phyloP scores from a whole-genome alignment of 2,888 invertebrate genomes.

The Pristionchus arcanus region DNA sequence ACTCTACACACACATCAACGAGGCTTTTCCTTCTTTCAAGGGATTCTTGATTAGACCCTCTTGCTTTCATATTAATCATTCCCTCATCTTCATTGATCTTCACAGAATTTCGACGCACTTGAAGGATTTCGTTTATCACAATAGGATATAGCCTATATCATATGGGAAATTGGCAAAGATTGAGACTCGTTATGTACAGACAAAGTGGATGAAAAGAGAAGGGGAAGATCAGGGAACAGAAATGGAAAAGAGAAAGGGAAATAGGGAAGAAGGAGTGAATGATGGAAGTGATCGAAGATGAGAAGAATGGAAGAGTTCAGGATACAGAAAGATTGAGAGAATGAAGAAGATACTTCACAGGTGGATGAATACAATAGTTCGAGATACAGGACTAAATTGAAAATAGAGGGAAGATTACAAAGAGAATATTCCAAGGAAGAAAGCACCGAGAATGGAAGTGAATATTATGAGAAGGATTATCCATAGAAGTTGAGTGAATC shows the following conservation, averaged over 20 bases:
- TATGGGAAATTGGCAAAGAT: neutral
- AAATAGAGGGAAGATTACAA: constrained; percentile 13
- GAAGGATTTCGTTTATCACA: neutral
- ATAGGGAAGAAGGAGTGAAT: neutral
- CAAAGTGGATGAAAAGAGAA: neutral
- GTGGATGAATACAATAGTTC: neutral
- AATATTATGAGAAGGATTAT: constrained; percentile 10
- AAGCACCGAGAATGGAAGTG: neutral
- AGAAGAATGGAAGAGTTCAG: neutral
- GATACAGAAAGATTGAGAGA: neutral
- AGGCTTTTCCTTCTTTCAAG: neutral
- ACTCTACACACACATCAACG: neutral
- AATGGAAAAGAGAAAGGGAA: neutral
- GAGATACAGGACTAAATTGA: neutral
- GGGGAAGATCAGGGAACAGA: constrained; percentile 4
- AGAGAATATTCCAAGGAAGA: constrained; percentile 29
- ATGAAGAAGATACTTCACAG: neutral
- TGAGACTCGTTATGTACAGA: constrained; percentile 44
- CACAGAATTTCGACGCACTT: neutral
- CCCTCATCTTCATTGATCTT: neutral
- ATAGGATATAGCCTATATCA: neutral
- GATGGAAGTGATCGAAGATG: neutral
- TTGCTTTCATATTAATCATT: neutral
- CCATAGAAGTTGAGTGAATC: constrained; percentile 40
- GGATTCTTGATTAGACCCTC: neutral